phyloP scores from a whole-genome alignment of 2,888 invertebrate species.

The Oscheius onirici region DNA sequence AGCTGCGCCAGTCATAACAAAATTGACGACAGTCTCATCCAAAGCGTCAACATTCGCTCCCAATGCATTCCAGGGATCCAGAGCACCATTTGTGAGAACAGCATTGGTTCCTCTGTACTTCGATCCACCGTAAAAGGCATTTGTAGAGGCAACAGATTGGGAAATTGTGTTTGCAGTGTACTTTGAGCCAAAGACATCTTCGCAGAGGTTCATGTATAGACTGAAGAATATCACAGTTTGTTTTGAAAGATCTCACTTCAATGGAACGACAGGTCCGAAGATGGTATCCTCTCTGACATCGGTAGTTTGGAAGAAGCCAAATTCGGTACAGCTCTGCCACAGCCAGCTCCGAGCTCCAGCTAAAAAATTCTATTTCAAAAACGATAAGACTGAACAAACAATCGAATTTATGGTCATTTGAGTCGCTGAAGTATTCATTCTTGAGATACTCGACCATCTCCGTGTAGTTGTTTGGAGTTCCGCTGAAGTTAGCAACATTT shows the following conservation, averaged over 20 bases:
- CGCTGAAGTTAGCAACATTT: conserved; percentile 20
- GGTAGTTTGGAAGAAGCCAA: conserved; percentile 92
- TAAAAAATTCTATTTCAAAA: not conserved
- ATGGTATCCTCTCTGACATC: conserved; percentile 72
- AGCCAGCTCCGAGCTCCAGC: conserved; percentile 82
- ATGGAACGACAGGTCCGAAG: conserved; percentile 53
- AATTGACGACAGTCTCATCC: conserved; percentile 7
- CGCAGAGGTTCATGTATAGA: conserved; percentile 42
- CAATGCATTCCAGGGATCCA: conserved; percentile 52
- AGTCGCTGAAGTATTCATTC: not conserved
- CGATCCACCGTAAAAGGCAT: conserved; percentile 43
- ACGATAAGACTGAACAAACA: not conserved
- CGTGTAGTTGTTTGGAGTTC: conserved; percentile 45
- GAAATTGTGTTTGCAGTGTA: conserved; percentile 19
- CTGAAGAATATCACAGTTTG: conserved; percentile 23
- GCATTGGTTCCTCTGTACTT: conserved; percentile 28
- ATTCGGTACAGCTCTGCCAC: conserved; percentile 94
- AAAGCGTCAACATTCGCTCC: conserved; percentile 21
- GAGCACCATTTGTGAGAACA: conserved; percentile 50
- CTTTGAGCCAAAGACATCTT: conserved; percentile 40
- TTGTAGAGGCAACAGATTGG: conserved; percentile 18
- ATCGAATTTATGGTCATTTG: conserved; percentile 8
- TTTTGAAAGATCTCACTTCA: too few species aligned
- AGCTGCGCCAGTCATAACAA: conserved; percentile 36
- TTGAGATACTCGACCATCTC: conserved; percentile 38